Evolutionary conservation across 2,888 invertebrate species (phyloP).

Genomic region (Cantharis nigra): DNA sequence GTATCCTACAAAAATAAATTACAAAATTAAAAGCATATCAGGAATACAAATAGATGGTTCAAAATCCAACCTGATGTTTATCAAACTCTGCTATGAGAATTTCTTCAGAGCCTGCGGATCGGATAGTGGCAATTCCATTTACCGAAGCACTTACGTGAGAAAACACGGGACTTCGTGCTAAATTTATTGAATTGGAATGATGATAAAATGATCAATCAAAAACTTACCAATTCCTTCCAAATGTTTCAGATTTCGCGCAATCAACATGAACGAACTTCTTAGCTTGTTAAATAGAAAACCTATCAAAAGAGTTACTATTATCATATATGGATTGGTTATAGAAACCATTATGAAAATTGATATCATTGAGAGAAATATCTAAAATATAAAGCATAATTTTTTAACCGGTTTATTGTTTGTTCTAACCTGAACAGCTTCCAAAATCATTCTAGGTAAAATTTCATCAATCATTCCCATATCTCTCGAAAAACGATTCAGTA

Average conservation of each 20-base stretch:
- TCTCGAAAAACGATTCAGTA: conserved; percentile 78
- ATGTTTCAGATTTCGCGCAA: conserved; percentile 1
- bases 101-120: conserved; percentile 72
- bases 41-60: neutral
- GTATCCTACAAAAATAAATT: conserved; percentile 51
- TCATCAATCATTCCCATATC: conserved; percentile 71
- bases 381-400: neutral
- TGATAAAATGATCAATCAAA: neutral
- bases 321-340: neutral
- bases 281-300: neutral
- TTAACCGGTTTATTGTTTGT: no score
- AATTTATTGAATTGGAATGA: conserved; percentile 10
- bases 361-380: neutral
- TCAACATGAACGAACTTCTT: neutral
- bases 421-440: conserved; percentile 60
- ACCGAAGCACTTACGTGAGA: conserved; percentile 83
- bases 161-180: conserved; percentile 85
- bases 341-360: neutral
- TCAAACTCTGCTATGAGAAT: conserved; percentile 73
- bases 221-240: conserved; percentile 5
- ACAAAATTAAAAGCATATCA: neutral
- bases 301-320: neutral
- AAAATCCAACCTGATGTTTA: conserved; percentile 57
- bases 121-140: conserved; percentile 81
- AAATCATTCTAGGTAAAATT: conserved; percentile 58